Evolutionary conservation across 2,888 invertebrate genomes (phyloP).

Genomic region (Halictus quadricinctus): DNA sequence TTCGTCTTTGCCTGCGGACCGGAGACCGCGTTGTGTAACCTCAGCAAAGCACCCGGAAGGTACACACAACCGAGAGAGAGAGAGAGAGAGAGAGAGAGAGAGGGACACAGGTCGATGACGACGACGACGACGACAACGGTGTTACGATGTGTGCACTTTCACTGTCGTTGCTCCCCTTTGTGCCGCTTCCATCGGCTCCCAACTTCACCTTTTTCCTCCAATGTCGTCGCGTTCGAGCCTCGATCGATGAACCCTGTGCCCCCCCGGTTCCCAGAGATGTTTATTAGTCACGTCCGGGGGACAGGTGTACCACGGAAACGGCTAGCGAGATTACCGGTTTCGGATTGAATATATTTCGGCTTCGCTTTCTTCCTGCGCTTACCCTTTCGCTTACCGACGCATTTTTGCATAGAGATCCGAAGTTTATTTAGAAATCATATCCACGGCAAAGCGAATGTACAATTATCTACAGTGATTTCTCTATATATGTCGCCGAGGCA

Average conservation of each 20-base stretch:
- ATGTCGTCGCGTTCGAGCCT: background rate
- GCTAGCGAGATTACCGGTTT: background rate
- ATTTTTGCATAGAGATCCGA: too few species aligned
- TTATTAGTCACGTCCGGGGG: constrained; percentile 34
- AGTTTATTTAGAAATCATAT: too few species aligned
- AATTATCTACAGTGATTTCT: too few species aligned
- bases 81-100: background rate
- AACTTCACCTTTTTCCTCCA: background rate
- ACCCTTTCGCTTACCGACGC: too few species aligned
- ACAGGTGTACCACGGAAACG: constrained; percentile 28
- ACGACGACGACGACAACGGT: background rate
- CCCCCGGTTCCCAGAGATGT: constrained; percentile 7
- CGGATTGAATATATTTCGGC: background rate
- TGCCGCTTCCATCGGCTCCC: background rate
- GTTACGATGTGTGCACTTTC: constrained; percentile 70
- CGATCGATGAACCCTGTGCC: constrained; percentile 33
- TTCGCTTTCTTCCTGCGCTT: too few species aligned
- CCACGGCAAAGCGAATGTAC: too few species aligned
- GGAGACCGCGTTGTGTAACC: constrained; percentile 68
- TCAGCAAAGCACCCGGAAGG: constrained; percentile 66
- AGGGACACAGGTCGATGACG: background rate
- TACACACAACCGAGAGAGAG: constrained; percentile 11
- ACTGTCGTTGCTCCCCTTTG: constrained; percentile 63
- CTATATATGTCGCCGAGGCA: too few species aligned
- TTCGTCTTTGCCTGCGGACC: constrained; percentile 62